Evolutionary conservation across 2,888 invertebrate species (phyloP), one percentile per base, ranked within the genome.

Genomic region (Chrysolina oricalcia): DNA sequence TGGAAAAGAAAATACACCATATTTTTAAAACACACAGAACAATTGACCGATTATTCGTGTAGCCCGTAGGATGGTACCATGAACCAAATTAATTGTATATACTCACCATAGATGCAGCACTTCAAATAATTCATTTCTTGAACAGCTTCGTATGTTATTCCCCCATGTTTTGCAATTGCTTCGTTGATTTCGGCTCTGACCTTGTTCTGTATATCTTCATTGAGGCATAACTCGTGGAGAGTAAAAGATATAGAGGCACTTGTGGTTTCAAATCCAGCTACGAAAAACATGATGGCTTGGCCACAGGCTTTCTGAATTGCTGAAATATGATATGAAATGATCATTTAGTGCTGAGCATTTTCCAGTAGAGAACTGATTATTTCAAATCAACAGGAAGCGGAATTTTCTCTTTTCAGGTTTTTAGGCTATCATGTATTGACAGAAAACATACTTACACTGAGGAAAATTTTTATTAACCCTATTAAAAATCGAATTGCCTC

Each of bases 191-290:
- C 92, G 0, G 82, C 77, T 70, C 91, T 85, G 83, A 92, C n/a
- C n/a, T n/a, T n/a, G n/a, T n/a, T n/a, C n/a, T n/a, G n/a, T n/a
- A n/a, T n/a, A n/a, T n/a, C n/a, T 10, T 87, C 90, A 75, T 92
- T 87, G 0, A 90, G 87, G 0, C 91, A 91, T 65, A 93, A 83
- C 85, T 91, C 91, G 81, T 92, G 89, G 41, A 92, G 87, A 10
- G 91, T 87, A 81, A 91, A 92, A n/a, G 91, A 90, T 65, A 92
- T 88, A 0, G 91, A 91, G 0, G 92, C 90, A 0, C 91, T 91
- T 0, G 92, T 91, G 9, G 92, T 92, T 86, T 93, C 92, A 83
- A 91, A 92, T 0, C 92, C 93, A 0, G 92, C 93, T 15, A 91
- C 87, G 84, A 92, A 92, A 80, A 92, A 92, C 70, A 82, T 81